Percentiles rank a stretch among this genome's conserved stretches.
Conservation (phyloP, 2,888 invertebrate genomes). For the Apotomis betuletana region DNA sequence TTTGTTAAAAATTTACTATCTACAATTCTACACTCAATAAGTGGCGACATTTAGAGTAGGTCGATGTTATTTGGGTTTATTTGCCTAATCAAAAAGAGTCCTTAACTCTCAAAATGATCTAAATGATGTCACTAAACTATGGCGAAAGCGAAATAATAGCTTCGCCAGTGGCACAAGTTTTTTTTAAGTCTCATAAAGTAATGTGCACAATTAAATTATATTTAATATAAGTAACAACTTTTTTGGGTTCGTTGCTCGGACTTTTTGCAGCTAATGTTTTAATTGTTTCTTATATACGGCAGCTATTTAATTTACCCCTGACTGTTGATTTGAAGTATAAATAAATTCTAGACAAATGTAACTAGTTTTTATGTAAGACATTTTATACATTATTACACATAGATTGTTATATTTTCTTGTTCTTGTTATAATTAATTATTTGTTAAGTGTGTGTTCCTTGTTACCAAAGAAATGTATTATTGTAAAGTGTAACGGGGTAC, state of each 20-base stretch:
- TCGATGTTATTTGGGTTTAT: too few relatives aligned
- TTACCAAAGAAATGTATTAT: conserved; percentile 79
- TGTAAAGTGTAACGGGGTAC: conserved; percentile 49
- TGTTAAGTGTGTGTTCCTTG: conserved; percentile 80
- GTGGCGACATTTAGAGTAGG: too few relatives aligned
- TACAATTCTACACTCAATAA: too few relatives aligned
- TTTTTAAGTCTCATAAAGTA: too few relatives aligned
- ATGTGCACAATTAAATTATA: too few relatives aligned
- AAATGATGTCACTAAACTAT: too few relatives aligned
- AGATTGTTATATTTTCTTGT: conserved; percentile 80
- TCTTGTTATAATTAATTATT: conserved; percentile 74
- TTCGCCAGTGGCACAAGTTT: too few relatives aligned
- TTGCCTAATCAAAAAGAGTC: too few relatives aligned
- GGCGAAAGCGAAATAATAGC: too few relatives aligned
- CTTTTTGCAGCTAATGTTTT: background rate
- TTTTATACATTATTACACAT: conserved; percentile 61
- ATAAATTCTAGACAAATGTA: conserved; percentile 38
- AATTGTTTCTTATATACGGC: conserved; percentile 26
- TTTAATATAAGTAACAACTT: background rate
- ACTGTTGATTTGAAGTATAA: conserved; percentile 37
- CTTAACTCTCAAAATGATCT: too few relatives aligned
- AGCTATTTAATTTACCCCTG: conserved; percentile 34
- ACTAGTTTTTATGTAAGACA: conserved; percentile 62
- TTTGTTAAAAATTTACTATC: too few relatives aligned
- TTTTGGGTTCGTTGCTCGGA: background rate